These are phyloP conservation scores for Epinotia demarniana DNA, from an alignment of 2,888 invertebrate genomes.

Conservation along the genomic window DNA sequence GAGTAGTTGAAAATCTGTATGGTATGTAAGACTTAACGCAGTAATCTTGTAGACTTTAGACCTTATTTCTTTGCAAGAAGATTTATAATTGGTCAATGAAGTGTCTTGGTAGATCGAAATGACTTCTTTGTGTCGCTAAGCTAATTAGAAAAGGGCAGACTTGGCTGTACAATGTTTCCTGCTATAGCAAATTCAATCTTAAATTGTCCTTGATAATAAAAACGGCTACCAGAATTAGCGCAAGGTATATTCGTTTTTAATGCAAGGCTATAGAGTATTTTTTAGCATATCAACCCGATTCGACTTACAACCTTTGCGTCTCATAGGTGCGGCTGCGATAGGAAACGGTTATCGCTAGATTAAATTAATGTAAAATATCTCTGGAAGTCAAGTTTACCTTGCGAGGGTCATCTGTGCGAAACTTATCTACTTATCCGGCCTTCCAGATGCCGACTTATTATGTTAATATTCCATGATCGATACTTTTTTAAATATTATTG, in stretches of 20 bases:
- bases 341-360: not conserved
- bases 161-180: not conserved
- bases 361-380: not conserved
- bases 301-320: not conserved
- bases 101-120: conserved; percentile 2
- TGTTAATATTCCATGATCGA: not conserved
- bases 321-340: not conserved
- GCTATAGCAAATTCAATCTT: not conserved
- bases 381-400: conserved; percentile 1
- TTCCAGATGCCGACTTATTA: not conserved
- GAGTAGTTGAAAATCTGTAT: not conserved
- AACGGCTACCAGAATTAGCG: not conserved
- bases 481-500: not conserved
- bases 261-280: not conserved
- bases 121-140: not conserved
- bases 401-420: not conserved
- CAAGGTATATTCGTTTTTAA: not conserved
- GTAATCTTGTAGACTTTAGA: not conserved
- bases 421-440: not conserved
- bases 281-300: not conserved
- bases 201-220: not conserved
- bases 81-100: not conserved
- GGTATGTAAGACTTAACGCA: not conserved
- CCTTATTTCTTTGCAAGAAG: not conserved
- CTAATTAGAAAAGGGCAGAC: not conserved